Evolutionary conservation across 2,113 vertebrate genomes (phyloP).

Genomic region (Tyto alba): DNA sequence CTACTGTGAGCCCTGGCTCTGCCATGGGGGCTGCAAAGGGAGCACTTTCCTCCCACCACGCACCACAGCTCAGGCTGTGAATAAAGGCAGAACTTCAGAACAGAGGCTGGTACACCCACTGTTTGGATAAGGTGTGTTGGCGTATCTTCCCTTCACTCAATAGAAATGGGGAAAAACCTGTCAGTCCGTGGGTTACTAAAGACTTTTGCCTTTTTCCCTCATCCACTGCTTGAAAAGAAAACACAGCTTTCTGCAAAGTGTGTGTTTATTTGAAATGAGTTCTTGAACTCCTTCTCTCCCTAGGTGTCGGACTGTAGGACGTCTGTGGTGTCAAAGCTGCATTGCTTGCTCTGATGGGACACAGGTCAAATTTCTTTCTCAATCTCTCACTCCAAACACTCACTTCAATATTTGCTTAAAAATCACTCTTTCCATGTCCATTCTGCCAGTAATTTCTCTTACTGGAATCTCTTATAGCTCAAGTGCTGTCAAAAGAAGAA

Average conservation of each 20-base stretch:
- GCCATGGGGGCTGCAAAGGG: not conserved
- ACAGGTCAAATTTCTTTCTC: not conserved
- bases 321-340: not conserved
- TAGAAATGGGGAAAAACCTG: not conserved
- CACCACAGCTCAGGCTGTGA: not conserved
- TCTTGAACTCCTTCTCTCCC: not conserved
- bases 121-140: not conserved
- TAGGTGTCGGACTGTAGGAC: not conserved
- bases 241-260: not conserved
- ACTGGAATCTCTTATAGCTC: not conserved
- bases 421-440: slow-evolving; percentile 23
- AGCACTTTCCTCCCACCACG: not conserved
- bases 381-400: not conserved
- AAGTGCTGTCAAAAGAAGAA: slow-evolving; percentile 34
- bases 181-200: not conserved
- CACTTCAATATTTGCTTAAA: not conserved
- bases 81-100: not conserved
- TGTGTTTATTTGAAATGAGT: not conserved
- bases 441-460: slow-evolving; percentile 24
- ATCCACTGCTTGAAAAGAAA: not conserved
- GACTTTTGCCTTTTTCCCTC: not conserved
- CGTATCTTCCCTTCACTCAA: not conserved
- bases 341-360: not conserved
- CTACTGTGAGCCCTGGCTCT: not conserved
- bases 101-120: not conserved